Percentiles rank a stretch among this genome's conserved stretches.
Conservation (phyloP, 2,797 vertebrate genomes). For the Carduelis carduelis region DNA sequence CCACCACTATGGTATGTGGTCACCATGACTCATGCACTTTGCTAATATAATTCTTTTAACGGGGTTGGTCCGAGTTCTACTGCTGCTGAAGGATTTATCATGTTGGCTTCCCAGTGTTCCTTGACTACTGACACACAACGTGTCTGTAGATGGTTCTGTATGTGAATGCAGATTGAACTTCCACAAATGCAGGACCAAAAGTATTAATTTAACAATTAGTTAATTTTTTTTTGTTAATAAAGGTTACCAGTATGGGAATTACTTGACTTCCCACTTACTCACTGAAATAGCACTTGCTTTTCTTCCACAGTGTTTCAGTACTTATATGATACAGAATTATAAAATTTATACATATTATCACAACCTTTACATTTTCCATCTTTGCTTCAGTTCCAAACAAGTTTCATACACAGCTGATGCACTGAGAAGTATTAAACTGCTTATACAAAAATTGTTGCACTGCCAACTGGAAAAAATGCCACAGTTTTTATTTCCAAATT, state of each 20-base stretch:
- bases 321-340: not conserved
- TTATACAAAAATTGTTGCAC: not conserved
- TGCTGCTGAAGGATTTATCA: not conserved
- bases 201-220: not conserved
- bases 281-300: not conserved
- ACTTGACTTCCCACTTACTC: not conserved
- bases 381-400: not conserved
- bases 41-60: not conserved
- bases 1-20: not conserved
- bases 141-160: not conserved
- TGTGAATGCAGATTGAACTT: not conserved
- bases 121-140: not conserved
- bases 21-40: not conserved
- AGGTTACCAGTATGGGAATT: not conserved
- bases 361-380: not conserved
- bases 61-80: not conserved
- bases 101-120: not conserved
- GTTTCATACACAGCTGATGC: not conserved
- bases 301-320: not conserved
- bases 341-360: not conserved
- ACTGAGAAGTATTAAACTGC: constrained; percentile 12
- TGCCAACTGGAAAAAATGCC: not conserved
- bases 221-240: not conserved
- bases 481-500: not conserved
- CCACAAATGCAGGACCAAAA: not conserved